Evolutionary conservation across 1,140 invertebrate species (phyloP).

Genomic region (Eumaeus atala): DNA sequence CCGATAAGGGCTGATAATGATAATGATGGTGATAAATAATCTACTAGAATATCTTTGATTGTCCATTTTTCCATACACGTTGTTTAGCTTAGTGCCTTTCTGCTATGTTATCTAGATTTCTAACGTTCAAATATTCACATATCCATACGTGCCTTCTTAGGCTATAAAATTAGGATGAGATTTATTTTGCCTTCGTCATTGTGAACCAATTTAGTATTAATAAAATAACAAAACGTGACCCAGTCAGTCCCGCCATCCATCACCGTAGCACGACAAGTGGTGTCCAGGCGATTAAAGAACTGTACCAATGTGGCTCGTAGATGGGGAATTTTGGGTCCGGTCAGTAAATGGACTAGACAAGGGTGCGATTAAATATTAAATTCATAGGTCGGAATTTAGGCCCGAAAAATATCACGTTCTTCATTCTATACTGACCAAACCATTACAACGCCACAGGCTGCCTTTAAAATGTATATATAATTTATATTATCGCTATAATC

Average conservation of each 20-base stretch:
- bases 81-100: not conserved
- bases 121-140: not conserved
- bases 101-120: not conserved
- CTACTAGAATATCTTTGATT: too few species aligned
- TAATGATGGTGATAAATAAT: too few species aligned
- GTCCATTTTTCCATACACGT: not conserved
- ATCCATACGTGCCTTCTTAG: not conserved
- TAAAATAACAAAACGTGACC: conserved; percentile 72
- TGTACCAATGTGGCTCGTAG: conserved; percentile 50
- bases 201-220: conserved; percentile 71
- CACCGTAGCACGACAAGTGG: conserved; percentile 63
- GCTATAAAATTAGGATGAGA: conserved; percentile 10
- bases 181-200: conserved; percentile 56
- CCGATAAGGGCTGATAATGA: too few species aligned
- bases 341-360: conserved; percentile 69
- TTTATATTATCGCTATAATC: conserved; percentile 32
- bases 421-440: conserved; percentile 26
- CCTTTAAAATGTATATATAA: conserved; percentile 32
- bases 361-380: conserved; percentile 73
- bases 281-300: conserved; percentile 67
- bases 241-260: conserved; percentile 54
- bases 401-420: conserved; percentile 41
- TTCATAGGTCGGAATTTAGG: conserved; percentile 66
- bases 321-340: conserved; percentile 53
- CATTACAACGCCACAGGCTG: conserved; percentile 30